Evolutionary conservation across 2,797 vertebrate species (phyloP).

Genomic region (Pseudopleuronectes americanus): DNA sequence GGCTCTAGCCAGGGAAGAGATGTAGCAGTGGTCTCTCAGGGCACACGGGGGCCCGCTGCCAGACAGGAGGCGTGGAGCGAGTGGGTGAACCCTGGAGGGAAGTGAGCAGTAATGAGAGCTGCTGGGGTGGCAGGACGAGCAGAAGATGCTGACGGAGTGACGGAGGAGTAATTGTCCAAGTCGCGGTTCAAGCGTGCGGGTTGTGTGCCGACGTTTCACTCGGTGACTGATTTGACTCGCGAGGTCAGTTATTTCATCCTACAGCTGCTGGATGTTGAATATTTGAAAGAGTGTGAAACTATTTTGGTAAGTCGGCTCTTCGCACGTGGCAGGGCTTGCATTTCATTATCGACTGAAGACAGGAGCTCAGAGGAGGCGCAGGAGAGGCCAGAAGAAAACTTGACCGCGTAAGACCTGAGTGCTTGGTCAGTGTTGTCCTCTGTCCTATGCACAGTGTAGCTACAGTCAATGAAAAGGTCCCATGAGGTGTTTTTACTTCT

Average conservation of each 20-base stretch:
- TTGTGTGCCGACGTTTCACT: conserved; percentile 24
- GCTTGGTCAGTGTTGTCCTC: neutral
- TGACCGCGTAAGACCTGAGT: conserved; percentile 12
- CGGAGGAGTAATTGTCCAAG: conserved; percentile 42
- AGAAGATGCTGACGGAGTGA: conserved; percentile 53
- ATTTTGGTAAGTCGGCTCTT: conserved; percentile 39
- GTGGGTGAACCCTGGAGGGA: conserved; percentile 31
- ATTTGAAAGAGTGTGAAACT: conserved; percentile 34
- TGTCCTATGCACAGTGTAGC: conserved; percentile 1
- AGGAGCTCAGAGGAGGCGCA: conserved; percentile 11
- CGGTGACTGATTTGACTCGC: conserved; percentile 31
- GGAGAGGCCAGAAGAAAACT: conserved; percentile 18
- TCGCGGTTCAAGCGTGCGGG: conserved; percentile 24
- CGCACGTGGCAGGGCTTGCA: conserved; percentile 14
- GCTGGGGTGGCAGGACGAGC: conserved; percentile 42
- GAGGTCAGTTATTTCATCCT: conserved; percentile 41
- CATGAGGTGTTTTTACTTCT: conserved; percentile 2
- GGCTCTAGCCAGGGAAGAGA: conserved; percentile 58
- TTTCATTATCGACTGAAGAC: conserved; percentile 37
- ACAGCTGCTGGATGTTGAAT: conserved; percentile 30
- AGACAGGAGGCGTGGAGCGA: conserved; percentile 42
- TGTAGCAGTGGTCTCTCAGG: conserved; percentile 55
- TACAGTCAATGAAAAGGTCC: conserved; percentile 2
- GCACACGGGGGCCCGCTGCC: conserved; percentile 39
- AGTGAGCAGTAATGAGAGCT: conserved; percentile 56